Percentiles rank a stretch among this genome's conserved stretches.
phyloP scores from a whole-genome alignment of 2,888 invertebrate species.

The Formica aserva region DNA sequence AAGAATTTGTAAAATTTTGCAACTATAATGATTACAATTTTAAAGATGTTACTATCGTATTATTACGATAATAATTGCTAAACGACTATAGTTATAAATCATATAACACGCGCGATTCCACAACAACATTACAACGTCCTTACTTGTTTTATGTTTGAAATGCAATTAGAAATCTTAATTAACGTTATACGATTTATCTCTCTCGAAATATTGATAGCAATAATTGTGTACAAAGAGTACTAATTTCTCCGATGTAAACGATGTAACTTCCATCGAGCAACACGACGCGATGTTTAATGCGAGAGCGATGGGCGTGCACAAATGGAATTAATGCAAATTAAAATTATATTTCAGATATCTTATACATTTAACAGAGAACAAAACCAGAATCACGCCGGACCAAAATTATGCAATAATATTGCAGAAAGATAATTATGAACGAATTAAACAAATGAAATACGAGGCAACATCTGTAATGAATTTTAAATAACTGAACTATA shows the following conservation, averaged over 20 bases:
- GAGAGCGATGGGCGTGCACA: conserved; percentile 26
- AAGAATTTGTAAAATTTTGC: background rate
- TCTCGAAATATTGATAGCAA: conserved; percentile 9
- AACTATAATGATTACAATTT: background rate
- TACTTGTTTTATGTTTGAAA: background rate
- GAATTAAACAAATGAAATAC: conserved; percentile 54
- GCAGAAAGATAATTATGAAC: conserved; percentile 53
- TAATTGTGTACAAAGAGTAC: conserved; percentile 19
- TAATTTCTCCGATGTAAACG: conserved; percentile 28
- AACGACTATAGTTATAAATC: background rate
- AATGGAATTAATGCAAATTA: conserved; percentile 53
- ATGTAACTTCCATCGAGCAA: conserved; percentile 2
- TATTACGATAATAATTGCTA: conserved; percentile 4
- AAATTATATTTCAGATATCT: conserved; percentile 53
- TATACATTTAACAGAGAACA: conserved; percentile 50
- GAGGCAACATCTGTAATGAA: conserved; percentile 49
- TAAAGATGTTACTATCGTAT: background rate
- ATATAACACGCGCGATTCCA: background rate
- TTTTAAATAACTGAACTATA: conserved; percentile 49
- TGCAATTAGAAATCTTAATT: conserved; percentile 20
- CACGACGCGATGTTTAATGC: conserved; percentile 24
- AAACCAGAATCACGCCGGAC: conserved; percentile 33
- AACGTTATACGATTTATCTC: background rate
- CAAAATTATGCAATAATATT: conserved; percentile 49
- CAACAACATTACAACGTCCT: background rate